Conservation (phyloP, 2,888 invertebrate species). For the Glaucopsyche alexis region DNA sequence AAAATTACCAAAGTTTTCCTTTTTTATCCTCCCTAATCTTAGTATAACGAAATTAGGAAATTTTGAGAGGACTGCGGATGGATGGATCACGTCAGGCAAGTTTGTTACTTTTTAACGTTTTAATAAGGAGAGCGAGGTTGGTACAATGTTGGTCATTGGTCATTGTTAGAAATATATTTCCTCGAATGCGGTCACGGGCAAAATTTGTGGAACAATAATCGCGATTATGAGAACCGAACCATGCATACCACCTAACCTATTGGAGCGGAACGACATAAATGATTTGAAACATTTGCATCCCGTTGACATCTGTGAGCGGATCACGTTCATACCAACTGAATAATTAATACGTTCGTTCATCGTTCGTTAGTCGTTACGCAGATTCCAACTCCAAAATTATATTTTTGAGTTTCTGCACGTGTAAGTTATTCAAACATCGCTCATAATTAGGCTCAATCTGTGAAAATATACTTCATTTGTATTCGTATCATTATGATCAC, state of each 20-base stretch:
- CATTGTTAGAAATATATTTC: too few species aligned
- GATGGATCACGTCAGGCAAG: too few species aligned
- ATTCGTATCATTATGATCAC: neutral
- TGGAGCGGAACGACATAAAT: conserved; percentile 7
- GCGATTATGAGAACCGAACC: neutral
- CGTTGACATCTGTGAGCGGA: conserved; percentile 28
- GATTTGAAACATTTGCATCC: conserved; percentile 27
- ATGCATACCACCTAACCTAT: neutral
- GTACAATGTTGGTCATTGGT: too few species aligned
- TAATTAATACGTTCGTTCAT: conserved; percentile 27
- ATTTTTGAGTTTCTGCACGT: neutral
- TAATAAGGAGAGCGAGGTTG: too few species aligned
- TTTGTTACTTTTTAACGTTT: too few species aligned
- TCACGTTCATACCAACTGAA: conserved; percentile 22
- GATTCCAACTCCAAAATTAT: neutral
- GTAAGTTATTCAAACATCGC: conserved; percentile 3
- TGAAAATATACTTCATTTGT: neutral
- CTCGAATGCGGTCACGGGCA: neutral
- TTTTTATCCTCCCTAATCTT: too few species aligned
- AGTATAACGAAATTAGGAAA: too few species aligned
- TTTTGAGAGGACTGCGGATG: too few species aligned
- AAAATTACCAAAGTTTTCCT: too few species aligned
- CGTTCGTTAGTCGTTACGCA: conserved; percentile 11
- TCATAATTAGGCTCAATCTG: neutral
- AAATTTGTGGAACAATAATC: neutral